Evolutionary conservation across 53 echinoderm and acorn worm genomes (phyloP), one percentile per base, ranked within the genome.

Genomic region (Pentamera pediparva): DNA sequence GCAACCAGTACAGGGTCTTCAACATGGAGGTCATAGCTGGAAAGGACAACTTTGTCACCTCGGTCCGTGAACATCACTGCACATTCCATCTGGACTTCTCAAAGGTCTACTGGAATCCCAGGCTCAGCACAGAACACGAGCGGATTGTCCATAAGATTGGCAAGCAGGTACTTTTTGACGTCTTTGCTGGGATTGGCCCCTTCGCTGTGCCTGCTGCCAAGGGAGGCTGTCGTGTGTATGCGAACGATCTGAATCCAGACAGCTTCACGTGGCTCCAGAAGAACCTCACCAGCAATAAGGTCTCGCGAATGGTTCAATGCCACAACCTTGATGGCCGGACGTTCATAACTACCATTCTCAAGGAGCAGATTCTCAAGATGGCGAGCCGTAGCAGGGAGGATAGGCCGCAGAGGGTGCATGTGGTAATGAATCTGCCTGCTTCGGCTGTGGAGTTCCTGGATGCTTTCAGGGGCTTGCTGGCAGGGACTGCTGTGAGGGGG

Each of bases 31-130:
- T 92, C 22, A 72, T 91, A 0, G 91, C 98, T 17, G 91, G 98
- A 12, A 89, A 89, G 39, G 47, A 61, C 12, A 82, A 81, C 58
- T 83, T 86, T 54, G 81, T 88, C 25, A 78, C 80, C 21, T 77
- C 79, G 4, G 84, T 83, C 6, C 85, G 81, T 54, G 98, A 98
- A 48, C 80, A 92, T 56, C 83, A 78, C 29, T 50, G 78, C 40
- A 12, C 78, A 5, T 98, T 83, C 69, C 61, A 85, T 29, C 82
- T 98, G 86, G 98, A 98, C 77, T 98, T 98, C 81, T 88, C 98
- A 8, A 98, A 92, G 64, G 98, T 98, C 6, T 98, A 98, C 83
- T 98, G 98, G 98, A 98, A 98, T 52, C 89, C 98, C 6, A 49
- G 92, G 20, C 71, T 98, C 26, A 82, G 85, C 4, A 98, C 88